Evolutionary conservation across 2,113 vertebrate genomes (phyloP).

Genomic region (Bambusicola thoracicus): DNA sequence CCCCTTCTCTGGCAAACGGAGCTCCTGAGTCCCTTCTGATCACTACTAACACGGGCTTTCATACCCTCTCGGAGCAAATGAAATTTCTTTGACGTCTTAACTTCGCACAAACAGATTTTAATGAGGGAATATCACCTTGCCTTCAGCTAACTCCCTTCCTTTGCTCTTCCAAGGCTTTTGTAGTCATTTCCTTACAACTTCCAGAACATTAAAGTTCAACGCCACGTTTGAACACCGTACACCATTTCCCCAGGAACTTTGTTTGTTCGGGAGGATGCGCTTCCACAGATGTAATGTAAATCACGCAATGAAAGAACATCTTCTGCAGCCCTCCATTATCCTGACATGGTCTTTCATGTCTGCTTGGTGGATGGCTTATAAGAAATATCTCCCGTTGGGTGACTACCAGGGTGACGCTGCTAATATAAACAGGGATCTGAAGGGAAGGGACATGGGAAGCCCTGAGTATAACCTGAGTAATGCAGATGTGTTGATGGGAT

Average conservation of each 20-base stretch:
- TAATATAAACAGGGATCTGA: neutral
- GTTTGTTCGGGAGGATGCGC: slow-evolving; percentile 34
- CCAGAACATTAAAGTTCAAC: slow-evolving; percentile 59
- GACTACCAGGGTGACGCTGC: neutral
- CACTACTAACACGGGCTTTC: slow-evolving; percentile 39
- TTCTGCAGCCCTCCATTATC: slow-evolving; percentile 19
- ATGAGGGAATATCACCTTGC: slow-evolving; percentile 72
- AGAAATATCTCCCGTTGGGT: neutral
- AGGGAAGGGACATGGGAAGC: neutral
- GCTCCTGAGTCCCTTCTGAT: slow-evolving; percentile 57
- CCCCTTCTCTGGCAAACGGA: slow-evolving; percentile 20
- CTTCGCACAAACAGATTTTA: slow-evolving; percentile 69
- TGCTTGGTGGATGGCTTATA: neutral
- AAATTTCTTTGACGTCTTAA: slow-evolving; percentile 50
- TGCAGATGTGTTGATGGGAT: neutral
- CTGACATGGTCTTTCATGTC: neutral
- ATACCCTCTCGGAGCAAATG: slow-evolving; percentile 46
- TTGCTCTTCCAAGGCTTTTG: slow-evolving; percentile 62
- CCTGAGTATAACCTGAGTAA: neutral
- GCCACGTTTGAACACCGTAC: slow-evolving; percentile 34
- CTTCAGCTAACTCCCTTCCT: slow-evolving; percentile 64
- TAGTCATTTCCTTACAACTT: slow-evolving; percentile 60
- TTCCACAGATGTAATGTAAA: slow-evolving; percentile 12
- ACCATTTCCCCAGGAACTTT: slow-evolving; percentile 49
- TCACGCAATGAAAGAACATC: slow-evolving; percentile 18